These are phyloP conservation scores for Falcunculus frontatus DNA, from an alignment of 2,113 vertebrate genomes.

Conservation along the genomic window DNA sequence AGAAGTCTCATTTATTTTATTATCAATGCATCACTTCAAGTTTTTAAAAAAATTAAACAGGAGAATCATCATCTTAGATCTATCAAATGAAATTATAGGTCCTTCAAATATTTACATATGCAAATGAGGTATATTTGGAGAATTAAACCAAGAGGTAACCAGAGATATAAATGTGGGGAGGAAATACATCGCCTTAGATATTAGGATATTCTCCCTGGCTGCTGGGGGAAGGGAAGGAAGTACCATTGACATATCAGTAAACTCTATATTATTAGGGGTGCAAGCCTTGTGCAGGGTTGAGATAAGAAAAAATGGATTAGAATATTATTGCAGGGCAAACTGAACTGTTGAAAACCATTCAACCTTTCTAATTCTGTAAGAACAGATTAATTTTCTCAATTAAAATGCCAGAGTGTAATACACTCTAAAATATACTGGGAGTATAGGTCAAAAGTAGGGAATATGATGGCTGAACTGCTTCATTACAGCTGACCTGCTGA, in stretches of 20 bases:
- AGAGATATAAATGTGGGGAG: background rate
- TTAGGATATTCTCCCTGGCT: background rate
- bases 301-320: conserved; percentile 67
- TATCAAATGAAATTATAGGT: conserved; percentile 22
- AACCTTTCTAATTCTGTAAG: conserved; percentile 61
- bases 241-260: conserved; percentile 26
- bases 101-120: conserved; percentile 52
- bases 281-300: conserved; percentile 43
- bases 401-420: conserved; percentile 47
- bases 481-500: background rate
- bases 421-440: background rate
- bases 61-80: background rate
- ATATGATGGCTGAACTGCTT: background rate
- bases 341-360: conserved; percentile 37
- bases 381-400: conserved; percentile 64
- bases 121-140: conserved; percentile 44
- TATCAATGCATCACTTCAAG: conserved; percentile 8
- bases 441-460: conserved; percentile 5
- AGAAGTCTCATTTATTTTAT: conserved; percentile 6
- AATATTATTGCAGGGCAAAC: conserved; percentile 57
- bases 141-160: conserved; percentile 16
- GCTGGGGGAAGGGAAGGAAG: background rate
- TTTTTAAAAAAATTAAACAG: background rate
- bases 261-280: conserved; percentile 23
- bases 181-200: background rate